Evolutionary conservation across 2,888 invertebrate genomes (phyloP).

Genomic region (Oscheius myriophilus): DNA sequence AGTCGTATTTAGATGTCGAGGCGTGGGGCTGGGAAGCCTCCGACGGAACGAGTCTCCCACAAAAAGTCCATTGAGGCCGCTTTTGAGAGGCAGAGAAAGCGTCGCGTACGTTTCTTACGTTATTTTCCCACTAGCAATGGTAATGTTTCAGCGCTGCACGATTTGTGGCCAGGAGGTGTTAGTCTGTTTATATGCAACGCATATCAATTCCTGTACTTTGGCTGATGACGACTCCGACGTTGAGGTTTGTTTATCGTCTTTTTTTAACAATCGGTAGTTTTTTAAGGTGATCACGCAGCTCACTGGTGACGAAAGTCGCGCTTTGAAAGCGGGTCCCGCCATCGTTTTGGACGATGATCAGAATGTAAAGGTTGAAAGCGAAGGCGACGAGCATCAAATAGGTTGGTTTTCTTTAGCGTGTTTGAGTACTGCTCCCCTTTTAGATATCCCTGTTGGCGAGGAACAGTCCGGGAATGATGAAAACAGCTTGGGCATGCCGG

Average conservation of each 20-base stretch:
- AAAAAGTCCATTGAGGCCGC: conserved; percentile 8
- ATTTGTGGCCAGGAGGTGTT: not conserved
- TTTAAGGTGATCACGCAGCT: conserved; percentile 1
- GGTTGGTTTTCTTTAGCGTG: too few relatives aligned
- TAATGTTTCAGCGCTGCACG: not conserved
- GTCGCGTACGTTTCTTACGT: conserved; percentile 1
- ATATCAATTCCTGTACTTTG: conserved; percentile 5
- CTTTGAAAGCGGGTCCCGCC: not conserved
- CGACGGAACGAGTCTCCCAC: not conserved
- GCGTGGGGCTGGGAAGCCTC: too few relatives aligned
- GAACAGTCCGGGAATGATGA: too few relatives aligned
- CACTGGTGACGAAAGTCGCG: conserved; percentile 3
- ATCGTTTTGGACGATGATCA: not conserved
- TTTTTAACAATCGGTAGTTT: not conserved
- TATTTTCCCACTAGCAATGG: too few relatives aligned
- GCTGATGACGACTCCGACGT: conserved; percentile 3
- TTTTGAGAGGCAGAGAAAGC: conserved; percentile 9
- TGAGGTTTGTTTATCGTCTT: conserved; percentile 7
- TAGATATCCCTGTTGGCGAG: too few relatives aligned
- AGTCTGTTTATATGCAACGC: not conserved
- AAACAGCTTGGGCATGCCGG: too few relatives aligned
- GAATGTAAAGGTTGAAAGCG: too few relatives aligned
- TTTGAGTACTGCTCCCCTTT: too few relatives aligned
- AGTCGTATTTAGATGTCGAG: too few relatives aligned
- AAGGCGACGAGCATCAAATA: too few relatives aligned